phyloP scores from a whole-genome alignment of 2,797 vertebrate genomes.

The Cyprinodon diabolis region DNA sequence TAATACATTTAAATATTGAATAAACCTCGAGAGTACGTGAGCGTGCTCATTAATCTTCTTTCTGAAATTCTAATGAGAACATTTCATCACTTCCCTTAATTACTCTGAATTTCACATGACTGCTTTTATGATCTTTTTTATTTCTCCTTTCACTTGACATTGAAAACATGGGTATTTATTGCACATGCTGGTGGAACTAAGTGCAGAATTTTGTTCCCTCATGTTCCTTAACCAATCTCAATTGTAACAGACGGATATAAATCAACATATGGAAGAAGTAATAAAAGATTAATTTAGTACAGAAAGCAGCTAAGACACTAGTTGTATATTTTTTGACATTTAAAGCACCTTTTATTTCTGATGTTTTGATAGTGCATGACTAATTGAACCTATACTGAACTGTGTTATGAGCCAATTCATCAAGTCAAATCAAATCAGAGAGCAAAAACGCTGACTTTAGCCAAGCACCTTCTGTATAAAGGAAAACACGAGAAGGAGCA shows the following conservation, averaged over 20 bases:
- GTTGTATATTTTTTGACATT: too few relatives aligned
- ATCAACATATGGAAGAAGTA: background rate
- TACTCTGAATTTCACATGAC: background rate
- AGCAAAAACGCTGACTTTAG: background rate
- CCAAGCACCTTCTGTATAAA: background rate
- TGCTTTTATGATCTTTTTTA: background rate
- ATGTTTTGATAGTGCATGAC: too few relatives aligned
- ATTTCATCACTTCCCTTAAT: too few relatives aligned
- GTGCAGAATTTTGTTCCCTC: background rate
- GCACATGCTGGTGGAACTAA: too few relatives aligned
- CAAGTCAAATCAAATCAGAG: background rate
- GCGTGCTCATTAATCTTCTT: background rate
- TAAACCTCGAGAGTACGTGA: background rate
- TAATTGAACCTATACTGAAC: background rate
- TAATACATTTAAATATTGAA: background rate
- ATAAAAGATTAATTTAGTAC: too few relatives aligned
- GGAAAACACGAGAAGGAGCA: background rate
- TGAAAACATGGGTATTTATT: too few relatives aligned
- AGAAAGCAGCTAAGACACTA: too few relatives aligned
- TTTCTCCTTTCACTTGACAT: too few relatives aligned
- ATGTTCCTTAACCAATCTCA: background rate
- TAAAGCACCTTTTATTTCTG: too few relatives aligned
- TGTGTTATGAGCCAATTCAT: too few relatives aligned
- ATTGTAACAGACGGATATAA: background rate
- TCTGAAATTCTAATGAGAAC: background rate